A percentile compares a stretch with the other conserved stretches of the same genome.
phyloP scores from a whole-genome alignment of 2,888 invertebrate genomes.

The Entomobrya proxima region DNA sequence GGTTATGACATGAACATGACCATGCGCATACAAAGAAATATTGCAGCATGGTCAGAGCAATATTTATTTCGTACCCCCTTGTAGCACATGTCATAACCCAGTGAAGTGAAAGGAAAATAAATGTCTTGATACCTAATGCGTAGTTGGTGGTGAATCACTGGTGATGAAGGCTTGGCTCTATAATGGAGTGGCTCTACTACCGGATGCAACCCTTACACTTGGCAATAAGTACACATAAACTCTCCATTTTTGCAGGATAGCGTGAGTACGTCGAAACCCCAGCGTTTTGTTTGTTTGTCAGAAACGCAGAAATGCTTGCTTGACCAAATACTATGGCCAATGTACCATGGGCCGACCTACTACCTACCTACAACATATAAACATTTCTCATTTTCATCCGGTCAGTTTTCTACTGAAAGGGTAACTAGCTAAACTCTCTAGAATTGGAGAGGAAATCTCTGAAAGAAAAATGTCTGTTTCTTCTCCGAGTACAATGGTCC shows the following conservation, averaged over 20 bases:
- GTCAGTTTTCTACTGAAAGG: not conserved
- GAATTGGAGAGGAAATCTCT: not conserved
- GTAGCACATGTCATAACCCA: not conserved
- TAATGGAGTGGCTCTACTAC: not conserved
- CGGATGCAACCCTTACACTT: not conserved
- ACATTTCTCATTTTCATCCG: not conserved
- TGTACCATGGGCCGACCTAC: not conserved
- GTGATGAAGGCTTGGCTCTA: not conserved
- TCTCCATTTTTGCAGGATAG: too few relatives aligned
- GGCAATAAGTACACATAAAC: too few relatives aligned
- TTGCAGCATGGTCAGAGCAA: not conserved
- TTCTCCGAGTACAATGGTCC: not conserved
- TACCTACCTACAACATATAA: not conserved
- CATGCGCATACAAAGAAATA: not conserved
- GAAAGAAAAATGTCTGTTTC: not conserved
- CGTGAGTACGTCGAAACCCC: too few relatives aligned
- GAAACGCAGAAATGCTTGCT: too few relatives aligned
- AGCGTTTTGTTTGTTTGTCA: too few relatives aligned
- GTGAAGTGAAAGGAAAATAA: not conserved
- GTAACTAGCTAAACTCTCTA: not conserved
- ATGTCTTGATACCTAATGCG: too few relatives aligned
- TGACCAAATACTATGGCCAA: too few relatives aligned
- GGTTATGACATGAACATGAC: not conserved
- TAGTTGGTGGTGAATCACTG: not conserved
- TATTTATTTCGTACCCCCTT: too few relatives aligned